Evolutionary conservation across 2,888 invertebrate genomes (phyloP), one percentile per base, ranked within the genome.

Genomic region (Myopa testacea): DNA sequence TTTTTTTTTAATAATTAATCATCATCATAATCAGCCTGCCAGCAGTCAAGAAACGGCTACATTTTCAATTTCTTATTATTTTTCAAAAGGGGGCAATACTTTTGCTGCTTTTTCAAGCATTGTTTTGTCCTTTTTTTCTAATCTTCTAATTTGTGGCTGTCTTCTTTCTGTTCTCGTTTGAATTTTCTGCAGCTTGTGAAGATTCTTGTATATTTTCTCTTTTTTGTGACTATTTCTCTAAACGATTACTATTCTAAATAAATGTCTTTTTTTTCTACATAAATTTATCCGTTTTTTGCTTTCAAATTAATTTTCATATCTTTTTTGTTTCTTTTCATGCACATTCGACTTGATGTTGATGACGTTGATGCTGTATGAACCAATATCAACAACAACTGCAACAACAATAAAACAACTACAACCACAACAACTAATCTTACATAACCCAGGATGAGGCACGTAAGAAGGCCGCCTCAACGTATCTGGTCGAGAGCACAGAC

Each of bases 401-500:
- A 63, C 63, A 63, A 34, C 34, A n/a, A 60, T 26, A 26, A 26
- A 26, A 26, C 26, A 26, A 26, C 26, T 26, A 26, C 26, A 26
- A 26, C 26, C 26, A 12, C 50, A 26, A 12, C 62, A 37, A 63
- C n/a, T 26, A 45, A 34, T 62, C 37, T 63, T 38, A 4, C 4
- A 6, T 14, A 16, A 16, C 62, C 38, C 82, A 89, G 89, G 89
- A 89, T 80, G 89, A 89, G 82, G 85, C 89, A 78, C 85, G 89
- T 75, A 89, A 89, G 82, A 94, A 92, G 86, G 89, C 89, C 62
- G 91, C 91, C 60, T 92, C 92, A 81, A 91, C 92, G 4, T 93
- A 92, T 89, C 88, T 92, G 67, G 91, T 91, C 60, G 92, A 90
- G 80, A 89, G 85, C 81, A 84, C 87, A 63, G 90, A 90, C 81